Conservation (phyloP, 2,797 vertebrate genomes). For the Acrossocheilus wenchowensis region DNA sequence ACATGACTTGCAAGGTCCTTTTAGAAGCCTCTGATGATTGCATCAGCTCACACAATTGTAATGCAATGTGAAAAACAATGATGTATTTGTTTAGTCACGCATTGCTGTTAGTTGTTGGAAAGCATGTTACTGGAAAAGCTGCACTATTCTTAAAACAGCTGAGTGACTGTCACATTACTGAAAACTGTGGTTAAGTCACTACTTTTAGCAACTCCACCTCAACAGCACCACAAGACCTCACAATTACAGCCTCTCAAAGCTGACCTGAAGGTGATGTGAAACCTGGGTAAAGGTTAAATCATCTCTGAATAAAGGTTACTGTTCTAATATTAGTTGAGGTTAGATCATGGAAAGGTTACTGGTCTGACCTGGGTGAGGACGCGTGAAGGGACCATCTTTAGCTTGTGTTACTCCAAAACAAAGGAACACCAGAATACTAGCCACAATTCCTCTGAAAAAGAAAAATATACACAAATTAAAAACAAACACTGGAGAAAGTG, state of each 20-base stretch:
- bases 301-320: not conserved
- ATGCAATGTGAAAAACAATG: not conserved
- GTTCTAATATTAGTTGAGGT: not conserved
- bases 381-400: conserved; percentile 97
- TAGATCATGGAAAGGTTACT: not conserved
- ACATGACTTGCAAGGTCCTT: not conserved
- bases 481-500: not conserved
- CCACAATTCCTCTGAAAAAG: conserved; percentile 90
- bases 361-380: conserved; percentile 94
- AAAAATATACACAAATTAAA: conserved; percentile 47
- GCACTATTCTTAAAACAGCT: not conserved
- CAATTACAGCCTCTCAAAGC: not conserved
- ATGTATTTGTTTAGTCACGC: not conserved
- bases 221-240: not conserved
- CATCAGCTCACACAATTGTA: not conserved
- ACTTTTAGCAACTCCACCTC: not conserved
- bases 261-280: not conserved
- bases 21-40: not conserved
- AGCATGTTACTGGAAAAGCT: conserved; percentile 18
- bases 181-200: not conserved
- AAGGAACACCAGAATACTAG: conserved; percentile 97
- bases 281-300: not conserved
- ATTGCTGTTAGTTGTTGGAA: not conserved
- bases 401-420: conserved; percentile 99
- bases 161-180: not conserved